These are phyloP conservation scores for Ennomos fuscantarius DNA, from an alignment of 2,888 invertebrate species.

Conservation along the genomic window DNA sequence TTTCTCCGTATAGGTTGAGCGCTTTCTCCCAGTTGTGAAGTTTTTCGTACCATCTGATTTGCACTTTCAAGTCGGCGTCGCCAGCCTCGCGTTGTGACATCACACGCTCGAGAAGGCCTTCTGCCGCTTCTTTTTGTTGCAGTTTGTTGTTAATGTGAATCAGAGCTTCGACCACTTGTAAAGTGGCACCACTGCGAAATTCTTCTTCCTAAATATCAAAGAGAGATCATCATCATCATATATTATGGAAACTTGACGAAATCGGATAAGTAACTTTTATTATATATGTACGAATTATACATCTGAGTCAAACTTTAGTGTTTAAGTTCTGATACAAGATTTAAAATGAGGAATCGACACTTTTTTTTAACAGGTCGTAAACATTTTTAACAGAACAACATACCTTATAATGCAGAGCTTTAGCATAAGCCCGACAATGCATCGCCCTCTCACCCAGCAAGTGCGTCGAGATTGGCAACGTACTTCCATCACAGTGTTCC, in stretches of 20 bases:
- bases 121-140: slow-evolving; percentile 99
- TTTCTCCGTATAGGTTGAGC: slow-evolving; percentile 92
- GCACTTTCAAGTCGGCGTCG: slow-evolving; percentile 82
- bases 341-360: too few relatives aligned
- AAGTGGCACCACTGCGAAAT: slow-evolving; percentile 92
- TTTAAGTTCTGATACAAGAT: too few relatives aligned
- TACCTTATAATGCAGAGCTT: slow-evolving; percentile 86
- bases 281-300: too few relatives aligned
- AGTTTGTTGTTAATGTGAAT: slow-evolving; percentile 99
- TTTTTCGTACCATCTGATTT: slow-evolving; percentile 99
- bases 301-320: too few relatives aligned
- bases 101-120: slow-evolving; percentile 95
- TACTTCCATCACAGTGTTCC: slow-evolving; percentile 99
- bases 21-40: slow-evolving; percentile 99
- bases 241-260: too few relatives aligned
- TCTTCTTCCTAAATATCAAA: slow-evolving; percentile 90
- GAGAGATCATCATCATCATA: background rate
- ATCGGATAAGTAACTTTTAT: too few relatives aligned
- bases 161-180: slow-evolving; percentile 95
- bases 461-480: slow-evolving; percentile 94
- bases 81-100: slow-evolving; percentile 91
- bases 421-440: slow-evolving; percentile 93
- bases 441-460: slow-evolving; percentile 97
- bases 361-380: too few relatives aligned
- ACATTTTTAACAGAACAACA: background rate